Evolutionary conservation across 2,888 invertebrate species (phyloP).

Genomic region (Pandemis cinnamomeana): DNA sequence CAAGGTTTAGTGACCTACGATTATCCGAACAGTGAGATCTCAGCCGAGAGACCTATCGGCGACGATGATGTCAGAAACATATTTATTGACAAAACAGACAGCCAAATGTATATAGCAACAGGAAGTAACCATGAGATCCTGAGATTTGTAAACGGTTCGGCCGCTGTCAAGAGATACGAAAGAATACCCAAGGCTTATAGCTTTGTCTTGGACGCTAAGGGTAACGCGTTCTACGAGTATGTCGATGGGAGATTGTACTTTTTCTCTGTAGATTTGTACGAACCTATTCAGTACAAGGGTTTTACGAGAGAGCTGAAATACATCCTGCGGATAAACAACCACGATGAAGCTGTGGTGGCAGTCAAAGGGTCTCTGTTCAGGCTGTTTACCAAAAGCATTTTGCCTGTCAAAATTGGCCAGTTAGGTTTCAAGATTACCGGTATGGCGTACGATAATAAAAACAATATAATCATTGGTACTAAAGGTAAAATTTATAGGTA

Average conservation of each 20-base stretch:
- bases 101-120: conserved; percentile 75
- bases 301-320: conserved; percentile 76
- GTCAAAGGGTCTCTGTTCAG: conserved; percentile 74
- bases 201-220: conserved; percentile 70
- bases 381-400: conserved; percentile 64
- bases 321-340: conserved; percentile 68
- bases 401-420: conserved; percentile 73
- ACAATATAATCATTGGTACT: conserved; percentile 74
- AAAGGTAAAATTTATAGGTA: conserved; percentile 79
- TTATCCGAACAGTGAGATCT: conserved; percentile 67
- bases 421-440: conserved; percentile 77
- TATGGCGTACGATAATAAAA: conserved; percentile 70
- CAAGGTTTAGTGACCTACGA: conserved; percentile 75
- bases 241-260: conserved; percentile 76
- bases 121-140: conserved; percentile 74
- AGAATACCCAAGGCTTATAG: conserved; percentile 75
- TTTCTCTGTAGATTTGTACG: conserved; percentile 68
- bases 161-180: conserved; percentile 73
- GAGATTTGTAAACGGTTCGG: conserved; percentile 71
- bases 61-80: conserved; percentile 76
- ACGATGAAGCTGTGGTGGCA: conserved; percentile 73
- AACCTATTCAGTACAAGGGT: conserved; percentile 77
- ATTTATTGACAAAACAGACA: conserved; percentile 72
- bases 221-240: conserved; percentile 75
- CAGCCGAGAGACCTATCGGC: conserved; percentile 73